Conservation (phyloP, 2,797 vertebrate species). For the Crypturellus tataupa region DNA sequence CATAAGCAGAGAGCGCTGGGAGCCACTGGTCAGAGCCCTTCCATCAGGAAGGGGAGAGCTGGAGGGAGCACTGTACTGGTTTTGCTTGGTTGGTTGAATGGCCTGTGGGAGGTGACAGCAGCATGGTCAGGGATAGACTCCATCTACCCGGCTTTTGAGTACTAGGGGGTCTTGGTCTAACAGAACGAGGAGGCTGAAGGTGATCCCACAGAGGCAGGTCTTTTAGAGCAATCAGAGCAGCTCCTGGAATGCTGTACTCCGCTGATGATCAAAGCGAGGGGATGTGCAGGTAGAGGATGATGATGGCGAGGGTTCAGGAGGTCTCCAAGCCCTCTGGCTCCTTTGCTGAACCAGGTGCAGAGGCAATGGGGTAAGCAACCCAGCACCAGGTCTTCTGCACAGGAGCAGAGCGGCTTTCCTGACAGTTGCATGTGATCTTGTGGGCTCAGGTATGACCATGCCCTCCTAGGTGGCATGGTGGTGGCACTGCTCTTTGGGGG, state of each 20-base stretch:
- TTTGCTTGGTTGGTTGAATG: neutral
- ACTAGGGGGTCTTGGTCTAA: neutral
- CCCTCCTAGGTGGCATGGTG: neutral
- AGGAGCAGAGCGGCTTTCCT: neutral
- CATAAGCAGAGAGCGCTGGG: neutral
- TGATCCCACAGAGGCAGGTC: neutral
- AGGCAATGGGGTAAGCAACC: neutral
- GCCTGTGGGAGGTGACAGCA: fast-evolving
- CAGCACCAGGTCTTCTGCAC: too few relatives aligned
- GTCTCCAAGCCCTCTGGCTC: neutral
- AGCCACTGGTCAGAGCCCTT: neutral
- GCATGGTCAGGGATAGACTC: fast-evolving
- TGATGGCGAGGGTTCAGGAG: neutral
- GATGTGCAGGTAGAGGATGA: neutral
- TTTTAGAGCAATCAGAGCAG: neutral
- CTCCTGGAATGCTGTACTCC: neutral
- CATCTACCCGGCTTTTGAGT: neutral
- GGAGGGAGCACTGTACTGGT: too few relatives aligned
- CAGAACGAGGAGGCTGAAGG: neutral
- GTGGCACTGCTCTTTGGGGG: neutral
- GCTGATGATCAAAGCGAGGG: neutral
- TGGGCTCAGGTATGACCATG: neutral
- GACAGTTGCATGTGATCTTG: neutral
- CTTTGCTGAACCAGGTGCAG: neutral
- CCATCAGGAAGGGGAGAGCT: neutral